Evolutionary conservation across 2,797 vertebrate genomes (phyloP).

Genomic region (Pteropus rufus): DNA sequence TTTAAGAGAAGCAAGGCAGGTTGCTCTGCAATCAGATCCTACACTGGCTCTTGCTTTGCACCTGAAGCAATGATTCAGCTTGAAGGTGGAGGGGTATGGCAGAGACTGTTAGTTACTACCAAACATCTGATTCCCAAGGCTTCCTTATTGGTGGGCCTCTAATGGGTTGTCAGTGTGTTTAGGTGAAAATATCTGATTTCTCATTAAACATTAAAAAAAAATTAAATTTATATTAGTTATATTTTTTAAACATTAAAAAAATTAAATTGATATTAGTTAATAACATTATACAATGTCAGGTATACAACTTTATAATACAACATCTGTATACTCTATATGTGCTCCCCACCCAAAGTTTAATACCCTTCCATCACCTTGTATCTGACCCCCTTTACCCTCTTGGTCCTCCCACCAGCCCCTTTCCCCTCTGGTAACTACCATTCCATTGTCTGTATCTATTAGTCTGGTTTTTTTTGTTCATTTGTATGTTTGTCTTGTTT

Average conservation of each 20-base stretch:
- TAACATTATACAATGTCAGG: neutral
- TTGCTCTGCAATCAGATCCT: neutral
- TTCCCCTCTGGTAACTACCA: neutral
- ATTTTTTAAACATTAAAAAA: neutral
- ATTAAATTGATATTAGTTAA: neutral
- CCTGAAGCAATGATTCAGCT: neutral
- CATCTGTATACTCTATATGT: neutral
- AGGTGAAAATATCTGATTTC: neutral
- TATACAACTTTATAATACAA: neutral
- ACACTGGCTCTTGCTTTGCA: neutral
- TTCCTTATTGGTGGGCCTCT: neutral
- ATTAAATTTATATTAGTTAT: neutral
- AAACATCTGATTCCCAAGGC: neutral
- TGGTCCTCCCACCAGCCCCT: too few species aligned
- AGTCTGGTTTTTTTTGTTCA: neutral
- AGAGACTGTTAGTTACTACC: neutral
- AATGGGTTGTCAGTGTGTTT: neutral
- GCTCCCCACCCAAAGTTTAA: neutral
- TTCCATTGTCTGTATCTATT: neutral
- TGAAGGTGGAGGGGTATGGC: neutral
- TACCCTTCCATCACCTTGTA: neutral
- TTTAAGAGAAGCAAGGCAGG: neutral
- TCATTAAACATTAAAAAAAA: neutral
- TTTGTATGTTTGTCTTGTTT: neutral
- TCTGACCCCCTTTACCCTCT: neutral